These are phyloP conservation scores for Regulus satrapa DNA, from an alignment of 2,113 vertebrate species.

Conservation along the genomic window DNA sequence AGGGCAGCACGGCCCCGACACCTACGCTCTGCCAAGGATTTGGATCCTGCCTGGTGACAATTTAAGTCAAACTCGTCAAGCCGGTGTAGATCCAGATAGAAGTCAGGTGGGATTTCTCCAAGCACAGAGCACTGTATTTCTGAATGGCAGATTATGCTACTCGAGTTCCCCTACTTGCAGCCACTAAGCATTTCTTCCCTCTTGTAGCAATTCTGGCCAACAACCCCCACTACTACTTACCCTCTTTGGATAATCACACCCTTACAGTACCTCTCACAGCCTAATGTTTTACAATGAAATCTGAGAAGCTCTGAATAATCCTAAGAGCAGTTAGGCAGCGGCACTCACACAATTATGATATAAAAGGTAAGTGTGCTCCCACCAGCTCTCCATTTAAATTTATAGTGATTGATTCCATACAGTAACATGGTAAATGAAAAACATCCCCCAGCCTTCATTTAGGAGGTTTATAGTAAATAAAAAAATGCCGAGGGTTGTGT, in stretches of 20 bases:
- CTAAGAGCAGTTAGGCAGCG: slow-evolving; percentile 16
- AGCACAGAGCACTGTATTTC: background rate
- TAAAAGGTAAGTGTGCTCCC: slow-evolving; percentile 55
- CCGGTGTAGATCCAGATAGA: background rate
- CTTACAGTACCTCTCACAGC: slow-evolving; percentile 46
- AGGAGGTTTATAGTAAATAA: slow-evolving; percentile 35
- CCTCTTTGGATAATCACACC: slow-evolving; percentile 58
- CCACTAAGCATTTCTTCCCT: background rate
- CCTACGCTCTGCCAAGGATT: fast-evolving
- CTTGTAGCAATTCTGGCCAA: background rate
- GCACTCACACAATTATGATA: slow-evolving; percentile 14
- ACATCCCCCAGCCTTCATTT: slow-evolving; percentile 10
- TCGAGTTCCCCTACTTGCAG: background rate
- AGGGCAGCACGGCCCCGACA: background rate
- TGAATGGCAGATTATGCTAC: background rate
- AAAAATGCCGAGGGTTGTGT: background rate
- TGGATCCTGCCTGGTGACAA: fast-evolving
- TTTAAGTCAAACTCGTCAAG: background rate
- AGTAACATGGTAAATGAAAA: background rate
- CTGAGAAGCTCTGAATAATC: slow-evolving; percentile 55
- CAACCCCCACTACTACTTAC: background rate
- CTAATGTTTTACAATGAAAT: slow-evolving; percentile 52
- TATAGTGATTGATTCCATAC: slow-evolving; percentile 46
- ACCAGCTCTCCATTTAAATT: slow-evolving; percentile 45
- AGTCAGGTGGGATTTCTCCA: background rate